Base-by-base conservation (phyloP, 2,113 vertebrate species). In the Cavia aperea region DNA sequence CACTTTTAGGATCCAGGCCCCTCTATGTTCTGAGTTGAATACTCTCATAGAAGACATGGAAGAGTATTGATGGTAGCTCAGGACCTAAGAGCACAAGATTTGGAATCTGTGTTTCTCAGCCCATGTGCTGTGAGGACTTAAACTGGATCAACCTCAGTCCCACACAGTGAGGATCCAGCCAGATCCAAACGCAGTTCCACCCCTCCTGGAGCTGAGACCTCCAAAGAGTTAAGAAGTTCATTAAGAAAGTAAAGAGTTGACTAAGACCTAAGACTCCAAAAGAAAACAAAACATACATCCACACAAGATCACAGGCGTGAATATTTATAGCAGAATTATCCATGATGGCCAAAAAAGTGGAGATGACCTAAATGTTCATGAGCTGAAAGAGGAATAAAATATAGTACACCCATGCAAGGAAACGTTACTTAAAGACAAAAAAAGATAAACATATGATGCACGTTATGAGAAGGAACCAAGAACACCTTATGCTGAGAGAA, bases 131-230 rank as follows among this genome's bases (percentile, higher is more conserved):
- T 49, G 16, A 81, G 73, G 46, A 14, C 24, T 21, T 9, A 33
- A 9, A 5, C 14, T 1, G 1, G 5, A 1, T 36, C 60, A 23
- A 1, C 13, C 8, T 72, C 7, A 1, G 1, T 10, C 33, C 26
- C 14, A 65, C 36, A 26, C 51, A 4, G 0, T 13, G 31, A 16
- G 4, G 12, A 33, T 29, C 4, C 12, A 23, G 16, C n/a, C 5
- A 66, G 13, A 65, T 16, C 29, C 10, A 65, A 66, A 13, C 13
- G 31, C 11, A 43, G 26, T 2, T 66, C 51, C 0, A 4, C 33
- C 31, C 13, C 16, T 19, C 15, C 73, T 33, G 18, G 81, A 89
- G 92, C 58, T 58, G 16, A 51, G 13, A 68, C 26, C 79, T 77
- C 54, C 14, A 19, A 62, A 15, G 68, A 58, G 39, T 15, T 24